These are phyloP conservation scores for Dynastes maya DNA, from an alignment of 2,888 invertebrate species.

Conservation along the genomic window DNA sequence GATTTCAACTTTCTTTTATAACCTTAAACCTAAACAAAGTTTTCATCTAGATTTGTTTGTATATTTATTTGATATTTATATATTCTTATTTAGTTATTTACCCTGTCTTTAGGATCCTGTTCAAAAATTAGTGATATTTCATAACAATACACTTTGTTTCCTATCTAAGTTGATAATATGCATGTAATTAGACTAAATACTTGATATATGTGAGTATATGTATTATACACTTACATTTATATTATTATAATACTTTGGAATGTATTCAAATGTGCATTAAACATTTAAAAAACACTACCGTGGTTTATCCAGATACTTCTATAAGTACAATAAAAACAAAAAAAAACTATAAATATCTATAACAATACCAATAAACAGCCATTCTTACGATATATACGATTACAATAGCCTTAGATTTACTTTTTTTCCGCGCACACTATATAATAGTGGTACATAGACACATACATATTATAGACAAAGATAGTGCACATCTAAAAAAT, in stretches of 20 bases:
- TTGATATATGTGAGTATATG: constrained; percentile 6
- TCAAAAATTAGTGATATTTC: constrained; percentile 10
- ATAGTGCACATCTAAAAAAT: constrained; percentile 27
- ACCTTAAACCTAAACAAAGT: no score
- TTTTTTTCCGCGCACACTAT: neutral
- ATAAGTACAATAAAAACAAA: neutral
- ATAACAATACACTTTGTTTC: constrained; percentile 14
- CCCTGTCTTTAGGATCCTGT: no score
- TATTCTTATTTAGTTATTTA: no score
- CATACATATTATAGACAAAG: constrained; percentile 22
- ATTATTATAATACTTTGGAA: constrained; percentile 32
- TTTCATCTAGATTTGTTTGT: no score
- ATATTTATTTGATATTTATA: no score
- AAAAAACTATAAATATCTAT: constrained; percentile 3
- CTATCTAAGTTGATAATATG: neutral
- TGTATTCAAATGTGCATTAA: constrained; percentile 41
- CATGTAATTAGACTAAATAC: constrained; percentile 24
- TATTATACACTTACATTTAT: constrained; percentile 20
- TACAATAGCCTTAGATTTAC: constrained; percentile 26
- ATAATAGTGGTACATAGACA: constrained; percentile 6
- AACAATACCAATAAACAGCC: no score
- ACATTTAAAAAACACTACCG: constrained; percentile 33
- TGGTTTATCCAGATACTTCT: constrained; percentile 26
- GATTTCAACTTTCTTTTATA: no score
- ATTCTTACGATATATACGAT: neutral